Percentiles rank a stretch among this genome's conserved stretches.
phyloP scores from a whole-genome alignment of 1,140 invertebrate species.

The Eumaeus atala region DNA sequence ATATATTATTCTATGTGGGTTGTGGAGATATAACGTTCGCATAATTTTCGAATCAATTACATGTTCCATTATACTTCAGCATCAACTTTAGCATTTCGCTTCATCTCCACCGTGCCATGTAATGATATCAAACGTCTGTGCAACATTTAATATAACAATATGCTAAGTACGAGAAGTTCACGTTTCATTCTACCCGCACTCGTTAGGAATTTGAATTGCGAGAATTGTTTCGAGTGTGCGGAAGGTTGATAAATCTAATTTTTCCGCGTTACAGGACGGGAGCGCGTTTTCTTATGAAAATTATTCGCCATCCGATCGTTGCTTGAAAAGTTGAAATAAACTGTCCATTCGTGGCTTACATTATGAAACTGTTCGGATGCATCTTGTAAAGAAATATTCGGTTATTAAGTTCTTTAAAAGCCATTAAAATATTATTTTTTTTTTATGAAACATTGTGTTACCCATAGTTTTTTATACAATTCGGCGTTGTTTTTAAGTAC shows the following conservation, averaged over 20 bases:
- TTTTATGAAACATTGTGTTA: no score
- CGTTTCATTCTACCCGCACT: slow-evolving; percentile 23
- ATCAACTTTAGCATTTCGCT: slow-evolving; percentile 6
- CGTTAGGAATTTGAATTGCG: slow-evolving; percentile 47
- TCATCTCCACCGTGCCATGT: slow-evolving; percentile 1
- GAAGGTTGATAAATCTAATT: slow-evolving; percentile 65
- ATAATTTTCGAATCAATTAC: slow-evolving; percentile 41
- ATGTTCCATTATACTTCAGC: slow-evolving; percentile 27
- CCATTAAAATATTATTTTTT: no score
- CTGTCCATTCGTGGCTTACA: slow-evolving; percentile 61
- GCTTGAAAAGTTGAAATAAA: slow-evolving; percentile 68
- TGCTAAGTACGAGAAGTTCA: slow-evolving; percentile 53
- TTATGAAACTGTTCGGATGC: slow-evolving; percentile 27
- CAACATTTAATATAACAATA: slow-evolving; percentile 34
- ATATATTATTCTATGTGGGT: slow-evolving; percentile 6
- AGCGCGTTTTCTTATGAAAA: slow-evolving; percentile 64
- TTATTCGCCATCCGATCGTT: slow-evolving; percentile 61
- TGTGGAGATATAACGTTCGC: slow-evolving; percentile 24
- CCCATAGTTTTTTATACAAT: no score
- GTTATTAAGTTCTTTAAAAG: no score
- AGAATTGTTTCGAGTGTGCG: slow-evolving; percentile 46
- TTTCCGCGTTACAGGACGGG: slow-evolving; percentile 46
- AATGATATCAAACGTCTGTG: slow-evolving; percentile 11
- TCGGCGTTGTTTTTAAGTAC: no score
- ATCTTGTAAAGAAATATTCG: neutral